phyloP scores from a whole-genome alignment of 2,888 invertebrate genomes.

The Julus scandinavius region DNA sequence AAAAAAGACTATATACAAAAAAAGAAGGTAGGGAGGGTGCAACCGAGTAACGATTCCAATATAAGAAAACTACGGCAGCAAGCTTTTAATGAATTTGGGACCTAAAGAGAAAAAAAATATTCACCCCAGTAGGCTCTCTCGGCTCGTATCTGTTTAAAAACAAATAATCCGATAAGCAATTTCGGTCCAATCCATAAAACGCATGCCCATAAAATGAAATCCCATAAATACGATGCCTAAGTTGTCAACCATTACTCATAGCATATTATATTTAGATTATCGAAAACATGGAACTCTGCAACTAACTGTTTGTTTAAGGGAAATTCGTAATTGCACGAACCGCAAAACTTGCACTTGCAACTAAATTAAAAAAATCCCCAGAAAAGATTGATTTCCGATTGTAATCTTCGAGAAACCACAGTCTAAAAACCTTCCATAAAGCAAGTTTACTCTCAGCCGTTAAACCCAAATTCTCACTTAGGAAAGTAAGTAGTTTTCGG shows the following conservation, averaged over 20 bases:
- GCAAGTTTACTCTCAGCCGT: too few species aligned
- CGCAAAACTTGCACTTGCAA: not conserved
- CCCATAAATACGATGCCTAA: not conserved
- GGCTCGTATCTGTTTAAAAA: not conserved
- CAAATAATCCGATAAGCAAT: conserved; percentile 38
- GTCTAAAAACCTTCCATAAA: too few species aligned
- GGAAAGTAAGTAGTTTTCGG: too few species aligned
- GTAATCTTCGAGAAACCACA: too few species aligned
- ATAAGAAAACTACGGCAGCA: not conserved
- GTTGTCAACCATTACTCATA: conserved; percentile 23
- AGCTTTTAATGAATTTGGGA: not conserved
- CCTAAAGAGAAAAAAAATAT: not conserved
- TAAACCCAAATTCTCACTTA: too few species aligned
- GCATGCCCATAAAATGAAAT: conserved; percentile 24
- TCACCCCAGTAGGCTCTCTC: not conserved
- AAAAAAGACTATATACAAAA: not conserved
- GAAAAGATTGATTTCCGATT: conserved; percentile 11
- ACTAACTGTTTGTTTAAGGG: conserved; percentile 23
- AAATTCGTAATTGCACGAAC: not conserved
- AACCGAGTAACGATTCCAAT: not conserved
- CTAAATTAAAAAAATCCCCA: conserved; percentile 5
- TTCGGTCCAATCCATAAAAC: conserved; percentile 1
- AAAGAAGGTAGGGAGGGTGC: not conserved
- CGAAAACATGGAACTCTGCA: not conserved
- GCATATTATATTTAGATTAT: conserved; percentile 31